Base-by-base conservation (phyloP, 2,113 vertebrate species). In the Larimichthys polyactis region DNA sequence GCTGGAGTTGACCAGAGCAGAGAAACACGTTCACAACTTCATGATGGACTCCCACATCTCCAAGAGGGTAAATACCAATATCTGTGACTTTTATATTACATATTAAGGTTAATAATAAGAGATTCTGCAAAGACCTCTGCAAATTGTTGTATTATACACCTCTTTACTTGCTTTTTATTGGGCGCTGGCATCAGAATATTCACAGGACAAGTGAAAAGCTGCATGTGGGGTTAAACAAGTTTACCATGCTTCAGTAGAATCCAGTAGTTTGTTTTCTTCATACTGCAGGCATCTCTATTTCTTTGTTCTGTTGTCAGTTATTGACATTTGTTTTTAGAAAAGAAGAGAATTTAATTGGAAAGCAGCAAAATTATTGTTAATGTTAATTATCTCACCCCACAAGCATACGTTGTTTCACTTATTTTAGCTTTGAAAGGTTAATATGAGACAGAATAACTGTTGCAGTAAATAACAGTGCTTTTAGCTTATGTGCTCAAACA, bases 41-140 rank as follows among this genome's bases (percentile, higher is more conserved):
- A 99, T 99, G 97, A 98, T 98, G 97, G 98, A 98, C 92, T 98
- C 97, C 0, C 97, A 98, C 94, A 96, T 99, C 83, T 94, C 96
- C 64, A 98, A 99, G 95, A 95, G 96, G 97, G 98, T 99, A 73
- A 85, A 64, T 14, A 48, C 22, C 36, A 54, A 4, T 4, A 2
- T 9, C 16, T 11, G 36, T 15, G 48, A 7, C 36, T 64, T 67
- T 16, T 57, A 49, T 63, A 29, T 43, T 20, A 19, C 4, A 51
- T 51, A 27, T 40, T 2, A 0, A 9, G 22, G 27, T 43, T 20
- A 44, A 54, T 15, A 64, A 52, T 52, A 19, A 40, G 2, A 24
- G 46, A 43, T 43, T 22, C 15, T 75, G 60, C 29, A 64, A 12
- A 49, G 57, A 16, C 10, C 36, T 32, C 32, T 32, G 32, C 32